Conservation (phyloP, 2,797 vertebrate genomes). For the Muraenolepis orangiensis region DNA sequence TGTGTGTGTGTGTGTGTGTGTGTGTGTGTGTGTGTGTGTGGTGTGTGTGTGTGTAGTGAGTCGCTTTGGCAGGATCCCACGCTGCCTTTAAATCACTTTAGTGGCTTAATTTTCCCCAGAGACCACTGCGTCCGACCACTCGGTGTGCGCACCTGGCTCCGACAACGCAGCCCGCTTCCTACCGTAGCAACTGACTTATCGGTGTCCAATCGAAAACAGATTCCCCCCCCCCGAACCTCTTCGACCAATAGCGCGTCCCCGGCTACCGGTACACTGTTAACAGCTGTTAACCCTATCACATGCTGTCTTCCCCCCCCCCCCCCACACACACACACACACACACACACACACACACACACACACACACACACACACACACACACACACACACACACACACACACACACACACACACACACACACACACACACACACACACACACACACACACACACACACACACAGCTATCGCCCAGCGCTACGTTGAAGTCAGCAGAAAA, state of each 20-base stretch:
- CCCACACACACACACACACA: no score
- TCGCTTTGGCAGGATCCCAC: not conserved
- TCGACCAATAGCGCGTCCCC: not conserved
- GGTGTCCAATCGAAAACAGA: not conserved
- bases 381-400: no score
- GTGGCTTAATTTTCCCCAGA: not conserved
- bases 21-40: constrained; percentile 4
- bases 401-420: no score
- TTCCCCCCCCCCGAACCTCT: not conserved
- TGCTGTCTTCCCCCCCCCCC: not conserved
- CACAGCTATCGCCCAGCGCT: not conserved
- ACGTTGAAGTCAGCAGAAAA: not conserved
- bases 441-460: no score
- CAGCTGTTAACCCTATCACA: not conserved
- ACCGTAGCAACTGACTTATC: not conserved
- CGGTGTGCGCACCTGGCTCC: not conserved
- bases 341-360: no score
- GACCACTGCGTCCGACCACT: not conserved
- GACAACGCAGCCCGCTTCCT: not conserved
- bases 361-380: no score
- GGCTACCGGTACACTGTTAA: not conserved
- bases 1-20: constrained; percentile 16
- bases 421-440: no score
- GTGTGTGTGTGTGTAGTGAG: not conserved
- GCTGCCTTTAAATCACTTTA: not conserved